Evolutionary conservation across 1,140 invertebrate genomes (phyloP).

Genomic region (Proales similis): DNA sequence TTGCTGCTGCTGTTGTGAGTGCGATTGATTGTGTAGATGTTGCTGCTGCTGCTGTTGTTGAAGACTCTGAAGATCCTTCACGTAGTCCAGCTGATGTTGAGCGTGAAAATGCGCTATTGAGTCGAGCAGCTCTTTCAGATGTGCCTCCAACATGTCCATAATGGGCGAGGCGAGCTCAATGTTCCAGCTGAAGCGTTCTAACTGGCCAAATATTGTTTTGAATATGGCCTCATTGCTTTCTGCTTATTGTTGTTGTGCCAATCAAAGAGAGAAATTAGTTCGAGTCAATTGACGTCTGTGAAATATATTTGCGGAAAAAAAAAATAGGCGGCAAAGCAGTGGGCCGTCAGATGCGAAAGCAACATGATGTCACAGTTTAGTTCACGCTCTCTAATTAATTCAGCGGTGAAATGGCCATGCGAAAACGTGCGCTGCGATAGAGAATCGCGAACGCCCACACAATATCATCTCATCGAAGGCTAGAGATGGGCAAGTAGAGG

Average conservation of each 20-base stretch:
- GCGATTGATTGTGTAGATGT: neutral
- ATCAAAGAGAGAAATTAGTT: conserved; percentile 1
- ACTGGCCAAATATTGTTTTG: conserved; percentile 17
- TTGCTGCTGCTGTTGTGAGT: neutral
- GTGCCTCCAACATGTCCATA: conserved; percentile 18
- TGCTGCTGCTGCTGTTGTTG: neutral
- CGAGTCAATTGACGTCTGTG: neutral
- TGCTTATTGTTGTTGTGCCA: no score
- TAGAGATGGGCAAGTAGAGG: no score
- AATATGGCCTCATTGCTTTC: conserved; percentile 32
- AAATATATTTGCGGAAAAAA: no score
- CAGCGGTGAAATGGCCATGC: no score
- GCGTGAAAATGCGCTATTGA: neutral
- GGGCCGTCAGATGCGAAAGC: no score
- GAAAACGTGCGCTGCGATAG: no score
- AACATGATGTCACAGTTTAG: no score
- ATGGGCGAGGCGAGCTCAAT: conserved; percentile 10
- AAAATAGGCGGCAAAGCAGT: no score
- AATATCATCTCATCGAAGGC: no score
- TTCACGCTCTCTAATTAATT: no score
- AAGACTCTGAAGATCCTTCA: neutral
- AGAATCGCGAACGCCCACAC: no score
- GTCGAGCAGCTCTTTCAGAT: conserved; percentile 26
- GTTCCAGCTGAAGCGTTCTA: conserved; percentile 7
- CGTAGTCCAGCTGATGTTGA: neutral